These are phyloP conservation scores for Trinorchestia longiramus DNA, from an alignment of 1,140 invertebrate genomes.

Conservation along the genomic window DNA sequence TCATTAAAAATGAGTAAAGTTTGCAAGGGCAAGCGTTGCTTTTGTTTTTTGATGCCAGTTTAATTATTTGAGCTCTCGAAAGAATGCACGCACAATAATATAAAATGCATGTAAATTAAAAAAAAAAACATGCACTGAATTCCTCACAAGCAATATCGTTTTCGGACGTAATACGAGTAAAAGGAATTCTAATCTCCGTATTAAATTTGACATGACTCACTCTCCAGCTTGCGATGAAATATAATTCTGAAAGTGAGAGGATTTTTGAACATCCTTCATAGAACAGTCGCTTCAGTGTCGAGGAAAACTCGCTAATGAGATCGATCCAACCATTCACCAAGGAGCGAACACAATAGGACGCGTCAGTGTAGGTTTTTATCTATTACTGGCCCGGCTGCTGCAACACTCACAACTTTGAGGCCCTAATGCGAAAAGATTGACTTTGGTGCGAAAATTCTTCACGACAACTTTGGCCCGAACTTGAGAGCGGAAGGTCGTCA, in stretches of 20 bases:
- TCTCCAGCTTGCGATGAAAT: not conserved
- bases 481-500: not conserved
- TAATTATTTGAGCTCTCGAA: not conserved
- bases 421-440: conserved; percentile 46
- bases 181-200: too few species aligned
- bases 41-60: not conserved
- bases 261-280: not conserved
- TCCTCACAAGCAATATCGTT: too few species aligned
- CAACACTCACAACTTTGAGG: conserved; percentile 29
- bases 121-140: too few species aligned
- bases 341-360: not conserved
- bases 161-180: too few species aligned
- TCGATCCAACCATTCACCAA: not conserved
- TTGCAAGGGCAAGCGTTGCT: not conserved
- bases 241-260: not conserved
- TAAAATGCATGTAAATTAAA: not conserved
- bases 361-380: not conserved
- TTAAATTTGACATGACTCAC: not conserved
- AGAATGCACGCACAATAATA: not conserved
- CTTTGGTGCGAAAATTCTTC: conserved; percentile 23
- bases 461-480: conserved; percentile 24
- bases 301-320: not conserved
- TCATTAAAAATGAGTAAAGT: not conserved
- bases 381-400: not conserved
- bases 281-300: not conserved